These are phyloP conservation scores for Origma solitaria DNA, from an alignment of 2,113 vertebrate species.

Conservation along the genomic window DNA sequence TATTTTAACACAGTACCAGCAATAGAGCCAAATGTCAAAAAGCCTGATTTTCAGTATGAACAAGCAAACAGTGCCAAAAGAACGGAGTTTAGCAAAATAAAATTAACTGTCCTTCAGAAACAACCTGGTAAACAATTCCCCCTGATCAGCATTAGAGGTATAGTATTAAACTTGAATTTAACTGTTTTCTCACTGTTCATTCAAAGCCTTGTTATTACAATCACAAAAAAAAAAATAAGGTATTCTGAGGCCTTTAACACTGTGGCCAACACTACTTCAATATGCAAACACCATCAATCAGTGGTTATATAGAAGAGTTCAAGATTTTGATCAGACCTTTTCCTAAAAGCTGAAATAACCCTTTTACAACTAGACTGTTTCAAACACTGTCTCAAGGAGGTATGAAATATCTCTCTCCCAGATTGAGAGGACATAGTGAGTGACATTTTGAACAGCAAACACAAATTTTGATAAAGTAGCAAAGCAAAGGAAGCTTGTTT, in stretches of 20 bases:
- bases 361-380: not conserved
- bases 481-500: not conserved
- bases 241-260: not conserved
- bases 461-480: not conserved
- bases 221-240: not conserved
- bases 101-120: not conserved
- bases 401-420: not conserved
- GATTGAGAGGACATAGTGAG: not conserved
- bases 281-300: fast-evolving
- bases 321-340: not conserved
- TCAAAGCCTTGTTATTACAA: not conserved
- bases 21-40: not conserved
- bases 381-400: not conserved
- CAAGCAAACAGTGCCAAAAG: not conserved
- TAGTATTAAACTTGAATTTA: not conserved
- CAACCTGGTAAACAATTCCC: not conserved
- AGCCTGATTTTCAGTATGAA: not conserved
- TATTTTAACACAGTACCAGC: not conserved
- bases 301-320: not conserved
- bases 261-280: not conserved
- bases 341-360: not conserved
- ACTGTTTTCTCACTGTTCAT: not conserved
- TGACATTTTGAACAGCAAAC: not conserved
- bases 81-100: not conserved
- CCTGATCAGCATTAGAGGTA: not conserved